Conservation (phyloP, 2,797 vertebrate species). For the Nasua narica region DNA sequence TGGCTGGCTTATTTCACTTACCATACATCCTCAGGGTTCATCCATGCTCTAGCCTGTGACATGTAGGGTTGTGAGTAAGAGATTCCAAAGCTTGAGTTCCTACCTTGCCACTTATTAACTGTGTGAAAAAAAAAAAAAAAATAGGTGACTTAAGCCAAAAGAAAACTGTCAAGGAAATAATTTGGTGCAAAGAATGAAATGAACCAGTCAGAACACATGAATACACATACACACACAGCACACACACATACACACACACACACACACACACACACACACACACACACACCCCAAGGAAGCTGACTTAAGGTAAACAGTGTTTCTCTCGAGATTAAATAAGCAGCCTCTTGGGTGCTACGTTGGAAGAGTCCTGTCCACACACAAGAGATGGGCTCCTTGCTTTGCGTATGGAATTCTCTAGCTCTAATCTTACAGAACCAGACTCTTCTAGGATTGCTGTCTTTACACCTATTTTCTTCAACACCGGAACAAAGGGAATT, state of each 20-base stretch:
- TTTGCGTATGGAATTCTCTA: background rate
- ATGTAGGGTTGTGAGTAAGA: background rate
- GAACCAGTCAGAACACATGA: background rate
- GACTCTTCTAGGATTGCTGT: conserved; percentile 37
- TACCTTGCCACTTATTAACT: background rate
- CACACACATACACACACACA: too few relatives aligned
- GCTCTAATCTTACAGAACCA: background rate
- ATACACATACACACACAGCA: too few relatives aligned
- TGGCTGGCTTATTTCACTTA: background rate
- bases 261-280: background rate
- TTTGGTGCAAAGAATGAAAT: background rate
- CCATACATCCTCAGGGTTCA: background rate
- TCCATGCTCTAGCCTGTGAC: background rate
- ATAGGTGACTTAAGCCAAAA: background rate
- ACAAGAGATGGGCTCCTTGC: background rate
- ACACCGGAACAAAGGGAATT: conserved; percentile 76
- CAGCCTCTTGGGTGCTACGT: background rate
- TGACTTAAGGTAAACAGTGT: background rate
- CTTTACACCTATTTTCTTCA: conserved; percentile 61
- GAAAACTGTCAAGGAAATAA: background rate
- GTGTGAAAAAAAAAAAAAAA: background rate
- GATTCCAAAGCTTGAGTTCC: background rate
- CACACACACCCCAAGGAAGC: background rate
- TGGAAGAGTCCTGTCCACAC: background rate
- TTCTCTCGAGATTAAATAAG: background rate